Evolutionary conservation across 2,113 vertebrate genomes (phyloP).

Genomic region (Diglossa brunneiventris): DNA sequence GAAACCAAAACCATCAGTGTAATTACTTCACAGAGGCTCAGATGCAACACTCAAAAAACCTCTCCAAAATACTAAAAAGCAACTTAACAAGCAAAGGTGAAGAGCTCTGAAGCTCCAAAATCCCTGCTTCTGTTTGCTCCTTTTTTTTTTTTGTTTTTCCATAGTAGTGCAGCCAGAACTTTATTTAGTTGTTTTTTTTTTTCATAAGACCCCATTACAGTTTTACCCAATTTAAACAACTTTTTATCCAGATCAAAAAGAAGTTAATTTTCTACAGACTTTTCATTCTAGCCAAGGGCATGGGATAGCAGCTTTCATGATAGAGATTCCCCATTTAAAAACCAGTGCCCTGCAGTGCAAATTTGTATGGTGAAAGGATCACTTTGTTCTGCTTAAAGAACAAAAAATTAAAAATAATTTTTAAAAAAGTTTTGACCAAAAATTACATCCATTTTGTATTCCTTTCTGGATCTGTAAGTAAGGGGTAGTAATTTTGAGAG

Average conservation of each 20-base stretch:
- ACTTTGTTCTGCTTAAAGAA: background rate
- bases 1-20: background rate
- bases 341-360: background rate
- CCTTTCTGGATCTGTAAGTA: background rate
- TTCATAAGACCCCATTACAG: background rate
- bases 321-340: background rate
- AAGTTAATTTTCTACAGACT: background rate
- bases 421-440: background rate
- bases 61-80: background rate
- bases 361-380: background rate
- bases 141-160: background rate
- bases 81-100: background rate
- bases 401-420: background rate
- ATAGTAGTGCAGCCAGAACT: background rate
- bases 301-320: background rate
- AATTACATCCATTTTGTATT: background rate
- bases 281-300: background rate
- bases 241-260: background rate
- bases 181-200: background rate
- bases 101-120: background rate
- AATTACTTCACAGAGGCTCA: constrained; percentile 11
- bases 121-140: background rate
- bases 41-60: background rate
- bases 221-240: background rate
- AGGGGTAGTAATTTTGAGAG: background rate